Evolutionary conservation across 2,888 invertebrate genomes (phyloP).

Genomic region (Idaea biselata): DNA sequence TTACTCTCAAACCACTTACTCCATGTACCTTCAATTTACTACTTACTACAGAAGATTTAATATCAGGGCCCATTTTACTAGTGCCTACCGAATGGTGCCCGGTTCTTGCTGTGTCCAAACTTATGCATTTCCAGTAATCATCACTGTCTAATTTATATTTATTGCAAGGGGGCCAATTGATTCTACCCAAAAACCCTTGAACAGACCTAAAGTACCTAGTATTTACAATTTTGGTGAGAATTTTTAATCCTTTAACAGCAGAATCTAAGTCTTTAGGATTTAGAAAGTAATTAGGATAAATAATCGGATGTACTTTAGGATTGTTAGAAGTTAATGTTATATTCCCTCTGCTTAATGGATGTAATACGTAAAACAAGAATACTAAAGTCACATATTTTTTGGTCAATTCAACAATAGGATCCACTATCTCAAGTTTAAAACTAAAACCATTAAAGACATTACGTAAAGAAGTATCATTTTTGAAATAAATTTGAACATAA

Average conservation of each 20-base stretch:
- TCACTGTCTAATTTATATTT: conserved; percentile 38
- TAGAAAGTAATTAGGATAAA: conserved; percentile 83
- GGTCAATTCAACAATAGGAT: conserved; percentile 42
- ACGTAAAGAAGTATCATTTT: conserved; percentile 41
- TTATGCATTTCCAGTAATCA: conserved; percentile 54
- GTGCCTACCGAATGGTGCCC: conserved; percentile 87
- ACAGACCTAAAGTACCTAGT: conserved; percentile 47
- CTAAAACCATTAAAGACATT: neutral
- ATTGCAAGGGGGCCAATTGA: conserved; percentile 46
- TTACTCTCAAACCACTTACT: conserved; percentile 83
- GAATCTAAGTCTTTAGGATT: conserved; percentile 74
- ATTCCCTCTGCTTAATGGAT: conserved; percentile 76
- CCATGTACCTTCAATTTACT: conserved; percentile 83
- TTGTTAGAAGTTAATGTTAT: conserved; percentile 78
- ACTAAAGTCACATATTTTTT: conserved; percentile 46
- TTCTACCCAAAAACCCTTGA: conserved; percentile 41
- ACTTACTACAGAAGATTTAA: conserved; percentile 57
- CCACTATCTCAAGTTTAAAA: conserved; percentile 22
- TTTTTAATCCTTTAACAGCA: conserved; percentile 44
- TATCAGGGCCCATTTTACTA: conserved; percentile 78
- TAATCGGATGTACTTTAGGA: conserved; percentile 80
- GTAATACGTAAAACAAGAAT: conserved; percentile 56
- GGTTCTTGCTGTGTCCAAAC: conserved; percentile 66
- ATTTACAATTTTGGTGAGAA: conserved; percentile 44
- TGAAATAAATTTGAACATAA: conserved; percentile 33